These are phyloP conservation scores for Eulemur rufifrons DNA, from an alignment of 2,113 vertebrate genomes.

Conservation along the genomic window DNA sequence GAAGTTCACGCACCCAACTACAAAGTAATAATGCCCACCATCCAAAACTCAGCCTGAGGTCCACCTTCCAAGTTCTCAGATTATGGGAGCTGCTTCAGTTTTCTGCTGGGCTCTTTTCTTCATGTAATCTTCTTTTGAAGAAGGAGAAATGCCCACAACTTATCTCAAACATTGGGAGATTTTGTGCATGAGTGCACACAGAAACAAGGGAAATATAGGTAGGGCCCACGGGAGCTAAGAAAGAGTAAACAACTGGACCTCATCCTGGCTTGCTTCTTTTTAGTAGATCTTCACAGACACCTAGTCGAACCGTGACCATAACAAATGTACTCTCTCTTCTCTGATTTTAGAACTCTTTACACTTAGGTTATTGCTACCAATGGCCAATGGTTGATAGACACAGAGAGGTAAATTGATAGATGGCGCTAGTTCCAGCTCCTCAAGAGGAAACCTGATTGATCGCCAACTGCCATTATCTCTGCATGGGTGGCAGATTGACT, in stretches of 20 bases:
- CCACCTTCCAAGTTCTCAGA: neutral
- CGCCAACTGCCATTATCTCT: neutral
- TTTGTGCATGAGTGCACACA: neutral
- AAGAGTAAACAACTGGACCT: neutral
- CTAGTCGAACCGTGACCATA: neutral
- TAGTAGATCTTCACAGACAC: neutral
- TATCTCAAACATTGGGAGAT: neutral
- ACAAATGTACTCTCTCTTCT: neutral
- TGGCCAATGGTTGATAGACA: neutral
- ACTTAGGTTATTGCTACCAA: neutral
- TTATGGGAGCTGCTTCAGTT: neutral
- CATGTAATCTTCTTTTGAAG: neutral
- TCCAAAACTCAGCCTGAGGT: neutral
- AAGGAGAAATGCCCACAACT: neutral
- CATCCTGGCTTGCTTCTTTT: neutral
- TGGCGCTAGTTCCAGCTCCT: neutral
- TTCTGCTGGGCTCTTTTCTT: neutral
- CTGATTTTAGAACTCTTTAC: neutral
- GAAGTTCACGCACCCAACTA: neutral
- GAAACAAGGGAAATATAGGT: neutral
- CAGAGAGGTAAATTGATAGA: neutral
- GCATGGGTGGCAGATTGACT: neutral
- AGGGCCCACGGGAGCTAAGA: neutral
- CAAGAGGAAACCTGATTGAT: neutral
- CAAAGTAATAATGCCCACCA: neutral